Base-by-base conservation (phyloP, 2,113 vertebrate genomes). In the Phylloscopus whistleri region DNA sequence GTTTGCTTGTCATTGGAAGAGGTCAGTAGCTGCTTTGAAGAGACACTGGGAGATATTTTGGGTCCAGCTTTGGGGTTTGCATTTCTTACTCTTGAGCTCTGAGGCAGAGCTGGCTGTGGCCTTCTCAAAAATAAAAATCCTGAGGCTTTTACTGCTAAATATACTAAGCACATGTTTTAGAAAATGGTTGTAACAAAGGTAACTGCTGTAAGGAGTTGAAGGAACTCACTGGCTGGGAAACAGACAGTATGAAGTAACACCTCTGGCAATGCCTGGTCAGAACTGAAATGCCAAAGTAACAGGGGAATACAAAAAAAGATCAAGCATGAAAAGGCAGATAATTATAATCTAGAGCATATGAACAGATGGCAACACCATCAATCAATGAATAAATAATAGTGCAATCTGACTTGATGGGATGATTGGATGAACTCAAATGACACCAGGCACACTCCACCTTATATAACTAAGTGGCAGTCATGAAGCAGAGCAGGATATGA, bases 321-420 rank as follows among this genome's bases (percentile, higher is more conserved):
- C 55, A 91, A 77, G 79, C 79, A 80, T 74, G 86, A 76, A 90
- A 88, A 92, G 75, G 68, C 68, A 84, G 37, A 94, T 84, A 77
- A 96, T 95, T 94, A 86, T 88, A 90, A 94, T 90, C 72, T 59
- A 74, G 76, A 96, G 90, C 59, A 81, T 33, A 70, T 19, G 90
- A 94, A 90, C 92, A 97, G 95, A 95, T 95, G 96, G 96, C 68
- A 86, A 93, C 64, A 66, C 48, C 80, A 74, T 88, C 95, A 88
- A 94, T 93, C 95, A 94, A 92, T 95, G 74, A 96, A 96, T 93
- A 95, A 95, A 91, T 93, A 94, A 96, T 92, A 90, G 79, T 55
- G 60, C 76, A 85, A 84, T 89, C 83, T 93, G 86, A 94, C 52
- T 59, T 90, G 90, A 94, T 90, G 79, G 67, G 55, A 88, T 69